Percentiles rank a stretch among this genome's conserved stretches.
Evolutionary conservation across 2,797 vertebrate species (phyloP).

Genomic region (Ara ararauna): DNA sequence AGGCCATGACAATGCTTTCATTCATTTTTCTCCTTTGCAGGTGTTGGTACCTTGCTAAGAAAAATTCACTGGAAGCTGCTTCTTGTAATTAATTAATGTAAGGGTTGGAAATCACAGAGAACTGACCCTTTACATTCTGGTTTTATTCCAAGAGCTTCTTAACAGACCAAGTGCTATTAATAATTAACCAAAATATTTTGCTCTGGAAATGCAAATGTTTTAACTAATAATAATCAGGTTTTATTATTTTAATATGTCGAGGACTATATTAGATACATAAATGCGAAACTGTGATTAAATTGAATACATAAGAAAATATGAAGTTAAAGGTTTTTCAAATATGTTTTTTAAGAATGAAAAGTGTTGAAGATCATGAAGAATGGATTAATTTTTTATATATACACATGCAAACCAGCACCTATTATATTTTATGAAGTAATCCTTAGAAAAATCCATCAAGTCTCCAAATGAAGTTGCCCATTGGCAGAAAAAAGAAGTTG

Average conservation of each 20-base stretch:
- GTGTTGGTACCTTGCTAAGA: constrained; percentile 32
- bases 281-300: background rate
- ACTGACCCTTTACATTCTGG: background rate
- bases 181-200: background rate
- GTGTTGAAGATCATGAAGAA: background rate
- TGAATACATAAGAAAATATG: background rate
- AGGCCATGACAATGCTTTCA: background rate
- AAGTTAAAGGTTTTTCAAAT: background rate
- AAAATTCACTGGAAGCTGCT: background rate
- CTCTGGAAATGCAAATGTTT: background rate
- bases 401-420: background rate
- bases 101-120: background rate
- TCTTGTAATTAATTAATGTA: background rate
- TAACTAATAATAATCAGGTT: background rate
- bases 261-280: background rate
- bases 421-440: background rate
- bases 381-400: background rate
- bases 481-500: background rate
- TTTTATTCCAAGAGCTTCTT: background rate
- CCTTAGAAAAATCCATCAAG: background rate
- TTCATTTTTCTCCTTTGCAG: constrained; percentile 25
- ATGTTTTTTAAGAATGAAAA: background rate
- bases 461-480: background rate
- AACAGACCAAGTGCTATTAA: background rate
- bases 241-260: background rate